Conservation (phyloP, 1,140 invertebrate species). For the Penaeus vannamei region DNA sequence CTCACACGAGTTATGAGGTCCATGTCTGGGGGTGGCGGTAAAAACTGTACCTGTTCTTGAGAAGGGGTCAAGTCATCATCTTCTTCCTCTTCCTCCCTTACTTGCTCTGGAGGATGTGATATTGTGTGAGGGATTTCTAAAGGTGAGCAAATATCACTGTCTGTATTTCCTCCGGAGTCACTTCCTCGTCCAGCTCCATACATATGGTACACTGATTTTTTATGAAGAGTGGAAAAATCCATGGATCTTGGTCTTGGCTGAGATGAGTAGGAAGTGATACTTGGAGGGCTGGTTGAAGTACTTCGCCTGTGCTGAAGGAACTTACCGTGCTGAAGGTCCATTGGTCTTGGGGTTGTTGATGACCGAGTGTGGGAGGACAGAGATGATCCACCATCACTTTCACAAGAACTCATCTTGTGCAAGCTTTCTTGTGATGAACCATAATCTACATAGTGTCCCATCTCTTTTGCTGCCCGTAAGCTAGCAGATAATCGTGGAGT, state of each 20-base stretch:
- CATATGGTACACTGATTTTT: constrained; percentile 62
- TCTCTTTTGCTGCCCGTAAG: constrained; percentile 64
- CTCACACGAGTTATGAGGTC: constrained; percentile 73
- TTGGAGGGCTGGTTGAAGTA: constrained; percentile 66
- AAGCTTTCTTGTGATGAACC: constrained; percentile 66
- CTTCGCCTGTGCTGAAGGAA: constrained; percentile 63
- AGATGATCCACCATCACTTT: constrained; percentile 67
- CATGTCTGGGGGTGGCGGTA: constrained; percentile 74
- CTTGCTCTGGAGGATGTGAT: constrained; percentile 71
- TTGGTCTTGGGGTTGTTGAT: constrained; percentile 64
- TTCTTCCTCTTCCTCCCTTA: constrained; percentile 78
- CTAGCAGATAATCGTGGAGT: constrained; percentile 58
- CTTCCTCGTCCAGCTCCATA: constrained; percentile 66
- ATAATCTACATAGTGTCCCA: constrained; percentile 67
- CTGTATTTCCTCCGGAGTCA: constrained; percentile 67
- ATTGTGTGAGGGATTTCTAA: constrained; percentile 68
- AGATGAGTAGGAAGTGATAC: constrained; percentile 66
- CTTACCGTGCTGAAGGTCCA: constrained; percentile 60
- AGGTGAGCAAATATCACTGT: constrained; percentile 67
- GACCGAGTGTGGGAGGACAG: constrained; percentile 66
- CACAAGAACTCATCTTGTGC: constrained; percentile 68
- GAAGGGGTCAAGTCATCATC: constrained; percentile 71
- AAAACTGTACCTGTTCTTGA: constrained; percentile 73
- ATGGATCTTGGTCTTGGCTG: constrained; percentile 61
- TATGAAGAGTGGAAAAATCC: constrained; percentile 64